A percentile compares a stretch with the other conserved stretches of the same genome.
Evolutionary conservation across 2,113 vertebrate genomes (phyloP).

Genomic region (Hirundichthys speculiger): DNA sequence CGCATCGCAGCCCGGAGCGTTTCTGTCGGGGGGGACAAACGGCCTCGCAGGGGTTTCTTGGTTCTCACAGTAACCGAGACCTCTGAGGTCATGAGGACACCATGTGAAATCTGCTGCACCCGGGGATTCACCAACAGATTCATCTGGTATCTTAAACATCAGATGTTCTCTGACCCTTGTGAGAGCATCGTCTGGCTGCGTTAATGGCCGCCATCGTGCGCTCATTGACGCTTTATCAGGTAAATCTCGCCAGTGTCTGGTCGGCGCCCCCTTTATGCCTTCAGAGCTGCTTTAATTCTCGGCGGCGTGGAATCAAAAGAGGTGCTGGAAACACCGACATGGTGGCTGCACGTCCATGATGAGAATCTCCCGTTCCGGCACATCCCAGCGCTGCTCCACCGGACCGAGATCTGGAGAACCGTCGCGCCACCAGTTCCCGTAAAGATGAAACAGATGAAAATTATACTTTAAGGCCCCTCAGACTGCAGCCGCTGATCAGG

Average conservation of each 20-base stretch:
- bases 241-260: too few relatives aligned
- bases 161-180: too few relatives aligned
- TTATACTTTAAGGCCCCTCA: not conserved
- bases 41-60: conserved; percentile 44
- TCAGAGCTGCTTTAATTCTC: too few relatives aligned
- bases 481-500: not conserved
- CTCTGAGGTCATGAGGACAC: conserved; percentile 31
- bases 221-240: too few relatives aligned
- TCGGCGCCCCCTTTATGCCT: too few relatives aligned
- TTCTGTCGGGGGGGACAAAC: conserved; percentile 34
- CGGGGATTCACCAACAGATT: conserved; percentile 12
- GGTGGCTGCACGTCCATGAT: too few relatives aligned
- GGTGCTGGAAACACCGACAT: too few relatives aligned
- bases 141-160: conserved; percentile 29
- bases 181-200: not conserved
- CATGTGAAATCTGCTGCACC: not conserved
- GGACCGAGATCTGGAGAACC: too few relatives aligned
- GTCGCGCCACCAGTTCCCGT: not conserved
- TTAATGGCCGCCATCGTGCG: not conserved
- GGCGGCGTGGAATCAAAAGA: too few relatives aligned
- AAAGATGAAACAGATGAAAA: not conserved
- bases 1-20: conserved; percentile 4
- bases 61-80: conserved; percentile 62
- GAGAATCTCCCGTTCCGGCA: too few relatives aligned
- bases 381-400: too few relatives aligned